A percentile compares a stretch with the other conserved stretches of the same genome.
Conservation (phyloP, 2,888 invertebrate species). For the Yponomeuta plumbellus region DNA sequence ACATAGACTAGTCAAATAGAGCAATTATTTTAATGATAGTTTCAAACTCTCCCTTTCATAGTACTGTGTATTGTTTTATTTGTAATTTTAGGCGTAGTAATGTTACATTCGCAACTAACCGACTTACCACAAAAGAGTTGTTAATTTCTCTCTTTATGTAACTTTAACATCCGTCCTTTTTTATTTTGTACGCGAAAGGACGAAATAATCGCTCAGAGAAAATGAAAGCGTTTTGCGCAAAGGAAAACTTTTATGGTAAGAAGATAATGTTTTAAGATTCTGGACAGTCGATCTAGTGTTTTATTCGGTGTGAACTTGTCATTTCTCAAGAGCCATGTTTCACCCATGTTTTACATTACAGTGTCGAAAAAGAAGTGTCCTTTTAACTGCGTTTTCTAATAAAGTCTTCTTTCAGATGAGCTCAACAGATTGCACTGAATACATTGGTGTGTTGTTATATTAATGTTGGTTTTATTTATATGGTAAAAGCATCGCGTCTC, state of each 20-base stretch:
- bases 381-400: conserved; percentile 39
- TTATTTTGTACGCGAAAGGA: too few relatives aligned
- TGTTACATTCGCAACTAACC: too few relatives aligned
- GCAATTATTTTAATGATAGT: neutral
- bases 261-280: neutral
- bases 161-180: too few relatives aligned
- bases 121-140: too few relatives aligned
- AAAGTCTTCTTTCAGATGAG: conserved; percentile 73
- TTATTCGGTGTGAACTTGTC: neutral
- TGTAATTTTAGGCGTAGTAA: too few relatives aligned
- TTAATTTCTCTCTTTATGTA: too few relatives aligned
- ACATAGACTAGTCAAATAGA: neutral
- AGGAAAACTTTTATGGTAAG: too few relatives aligned
- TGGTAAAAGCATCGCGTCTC: conserved; percentile 81
- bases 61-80: too few relatives aligned
- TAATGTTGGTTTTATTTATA: conserved; percentile 79
- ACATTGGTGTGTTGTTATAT: conserved; percentile 62
- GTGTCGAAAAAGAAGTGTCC: neutral
- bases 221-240: too few relatives aligned
- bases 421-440: conserved; percentile 43
- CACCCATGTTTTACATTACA: neutral
- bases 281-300: neutral
- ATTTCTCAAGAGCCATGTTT: neutral
- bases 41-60: neutral
- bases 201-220: too few relatives aligned